Percentiles rank a stretch among this genome's conserved stretches.
Conservation (phyloP, 2,797 vertebrate species). For the Sciaenops ocellatus region DNA sequence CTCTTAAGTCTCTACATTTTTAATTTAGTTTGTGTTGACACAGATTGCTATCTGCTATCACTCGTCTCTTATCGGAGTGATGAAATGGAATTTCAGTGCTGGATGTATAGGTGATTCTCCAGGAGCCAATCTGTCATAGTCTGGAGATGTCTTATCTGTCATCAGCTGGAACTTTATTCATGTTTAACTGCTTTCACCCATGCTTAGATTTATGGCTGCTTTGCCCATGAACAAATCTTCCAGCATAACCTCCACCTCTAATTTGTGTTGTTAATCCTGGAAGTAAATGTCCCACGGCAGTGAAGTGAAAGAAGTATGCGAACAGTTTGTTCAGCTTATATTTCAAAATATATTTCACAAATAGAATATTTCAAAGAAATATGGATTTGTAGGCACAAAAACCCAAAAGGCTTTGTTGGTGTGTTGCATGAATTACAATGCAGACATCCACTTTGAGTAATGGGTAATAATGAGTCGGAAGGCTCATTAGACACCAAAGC, state of each 20-base stretch:
- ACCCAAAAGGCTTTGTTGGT: neutral
- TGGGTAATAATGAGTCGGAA: neutral
- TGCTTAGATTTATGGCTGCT: conserved; percentile 73
- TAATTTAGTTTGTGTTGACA: conserved; percentile 92
- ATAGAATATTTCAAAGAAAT: neutral
- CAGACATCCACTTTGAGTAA: neutral
- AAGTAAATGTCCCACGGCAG: conserved; percentile 5
- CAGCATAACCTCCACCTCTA: conserved; percentile 28
- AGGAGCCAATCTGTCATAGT: conserved; percentile 87
- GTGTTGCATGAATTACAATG: neutral
- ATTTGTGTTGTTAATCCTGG: conserved; percentile 26
- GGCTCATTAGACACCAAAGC: neutral
- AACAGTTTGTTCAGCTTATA: neutral
- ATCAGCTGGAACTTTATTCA: conserved; percentile 87
- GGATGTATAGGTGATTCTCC: conserved; percentile 82
- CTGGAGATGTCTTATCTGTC: conserved; percentile 87
- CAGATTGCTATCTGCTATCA: conserved; percentile 89
- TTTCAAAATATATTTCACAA: conserved; percentile 10
- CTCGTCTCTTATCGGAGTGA: conserved; percentile 85
- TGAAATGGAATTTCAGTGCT: conserved; percentile 85
- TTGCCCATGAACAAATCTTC: conserved; percentile 72
- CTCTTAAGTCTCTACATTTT: conserved; percentile 84
- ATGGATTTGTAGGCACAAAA: neutral
- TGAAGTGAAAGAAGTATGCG: neutral
- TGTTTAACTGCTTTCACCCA: conserved; percentile 81